Conservation (phyloP, 2,113 vertebrate genomes). For the Chionis minor region DNA sequence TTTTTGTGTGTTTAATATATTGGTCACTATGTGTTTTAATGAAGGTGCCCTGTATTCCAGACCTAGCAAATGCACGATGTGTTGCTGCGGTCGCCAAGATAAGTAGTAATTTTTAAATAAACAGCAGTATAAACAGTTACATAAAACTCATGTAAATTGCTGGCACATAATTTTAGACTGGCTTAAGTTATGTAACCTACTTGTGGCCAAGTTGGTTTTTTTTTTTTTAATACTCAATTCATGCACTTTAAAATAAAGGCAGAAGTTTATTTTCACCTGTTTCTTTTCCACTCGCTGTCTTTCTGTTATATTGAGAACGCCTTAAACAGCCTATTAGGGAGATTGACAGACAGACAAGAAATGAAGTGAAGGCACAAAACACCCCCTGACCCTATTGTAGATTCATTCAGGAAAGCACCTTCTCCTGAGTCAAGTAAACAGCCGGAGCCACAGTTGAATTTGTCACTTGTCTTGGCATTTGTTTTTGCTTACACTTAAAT, state of each 20-base stretch:
- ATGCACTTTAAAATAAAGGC: background rate
- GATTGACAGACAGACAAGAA: background rate
- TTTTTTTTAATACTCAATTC: constrained; percentile 18
- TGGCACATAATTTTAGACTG: constrained; percentile 71
- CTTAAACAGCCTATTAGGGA: background rate
- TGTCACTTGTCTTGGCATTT: constrained; percentile 8
- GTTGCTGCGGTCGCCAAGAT: constrained; percentile 70
- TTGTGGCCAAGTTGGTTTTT: constrained; percentile 45
- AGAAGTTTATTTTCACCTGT: constrained; percentile 51
- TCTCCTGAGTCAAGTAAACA: background rate
- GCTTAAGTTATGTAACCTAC: constrained; percentile 69
- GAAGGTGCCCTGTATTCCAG: constrained; percentile 73
- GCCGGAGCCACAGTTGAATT: background rate
- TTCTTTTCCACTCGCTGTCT: background rate
- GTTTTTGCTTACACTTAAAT: background rate
- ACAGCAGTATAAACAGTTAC: constrained; percentile 74
- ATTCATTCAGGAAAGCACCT: background rate
- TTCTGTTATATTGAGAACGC: background rate
- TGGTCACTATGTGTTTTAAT: constrained; percentile 71
- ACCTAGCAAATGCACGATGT: constrained; percentile 62
- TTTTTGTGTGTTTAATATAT: constrained; percentile 70
- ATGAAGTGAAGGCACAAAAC: background rate
- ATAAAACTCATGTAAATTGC: constrained; percentile 75
- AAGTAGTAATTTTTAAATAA: constrained; percentile 77
- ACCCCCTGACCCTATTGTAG: background rate